Evolutionary conservation across 64 coral and sea anemone genomes (phyloP), one percentile per base, ranked within the genome.

Genomic region (Montipora cactus): DNA sequence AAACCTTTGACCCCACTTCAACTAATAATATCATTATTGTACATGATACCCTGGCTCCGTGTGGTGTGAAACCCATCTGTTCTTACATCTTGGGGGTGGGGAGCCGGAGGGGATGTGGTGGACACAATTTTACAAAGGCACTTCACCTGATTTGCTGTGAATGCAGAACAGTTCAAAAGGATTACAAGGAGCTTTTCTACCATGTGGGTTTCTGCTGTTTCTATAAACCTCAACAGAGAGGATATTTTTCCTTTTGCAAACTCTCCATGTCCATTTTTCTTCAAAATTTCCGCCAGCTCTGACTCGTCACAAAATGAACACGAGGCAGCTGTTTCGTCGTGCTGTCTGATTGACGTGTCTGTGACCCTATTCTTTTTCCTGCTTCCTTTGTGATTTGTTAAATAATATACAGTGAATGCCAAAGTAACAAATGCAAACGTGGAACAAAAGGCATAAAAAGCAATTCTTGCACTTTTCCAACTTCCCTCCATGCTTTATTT

Each of bases 101-200:
- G 6, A 10, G 53, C 10, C 6, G 53, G 10, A 57, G 53, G 53
- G 53, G 53, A 57, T 6, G 53, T 37, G 53, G 53, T 37, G 37
- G 37, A 37, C 47, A 19, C 47, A 57, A 5, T 0, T 47, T 8
- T 1, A 44, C 4, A 8, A 9, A 49, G 16, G 16, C 18, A 4
- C 5, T 78, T 78, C 47, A 93, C 92, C 84, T 93, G 92, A 49
- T 93, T 93, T 72, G 44, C 78, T 20, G 92, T 93, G 37, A 93
- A 93, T 0, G 76, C 92, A 59, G 83, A 93, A 59, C 76, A 93
- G 22, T 88, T 93, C 20, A 52, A 37, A 79, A 93, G 67, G 7
- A 75, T 37, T 44, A 80, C 47, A 73, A 93, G 92, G 28, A 88
- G 46, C 47, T 88, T 88, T 49, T 88, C 92, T 67, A 93, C 19